Percentiles rank a stretch among this genome's conserved stretches.
These are phyloP conservation scores for Beroe forskalii DNA, from an alignment of 37 sponge, comb jelly and placozoan species.

Conservation along the genomic window DNA sequence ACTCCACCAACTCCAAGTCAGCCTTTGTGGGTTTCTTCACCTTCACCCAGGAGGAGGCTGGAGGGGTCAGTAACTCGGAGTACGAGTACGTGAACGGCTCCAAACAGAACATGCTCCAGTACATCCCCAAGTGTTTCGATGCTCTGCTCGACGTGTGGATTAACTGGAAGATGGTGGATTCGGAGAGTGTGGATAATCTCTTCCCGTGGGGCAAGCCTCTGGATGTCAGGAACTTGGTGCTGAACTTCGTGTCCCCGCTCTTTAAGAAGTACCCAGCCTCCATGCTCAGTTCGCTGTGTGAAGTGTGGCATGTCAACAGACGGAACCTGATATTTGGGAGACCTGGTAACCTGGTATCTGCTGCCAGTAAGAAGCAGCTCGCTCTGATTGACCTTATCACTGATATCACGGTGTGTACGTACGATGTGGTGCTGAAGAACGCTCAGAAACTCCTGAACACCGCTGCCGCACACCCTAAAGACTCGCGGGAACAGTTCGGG, in stretches of 20 bases:
- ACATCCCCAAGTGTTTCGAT: conserved; percentile 53
- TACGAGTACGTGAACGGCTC: conserved; percentile 37
- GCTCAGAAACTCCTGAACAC: conserved; percentile 53
- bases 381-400: conserved; percentile 59
- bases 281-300: conserved; percentile 62
- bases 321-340: conserved; percentile 57
- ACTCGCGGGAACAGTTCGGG: conserved; percentile 58
- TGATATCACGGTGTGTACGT: conserved; percentile 37
- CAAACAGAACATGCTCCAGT: conserved; percentile 38
- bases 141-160: conserved; percentile 47
- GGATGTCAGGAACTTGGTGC: conserved; percentile 28
- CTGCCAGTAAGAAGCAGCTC: conserved; percentile 63
- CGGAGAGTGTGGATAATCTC: conserved; percentile 40
- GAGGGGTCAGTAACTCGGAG: not conserved
- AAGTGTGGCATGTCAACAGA: conserved; percentile 50
- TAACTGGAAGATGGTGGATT: conserved; percentile 57
- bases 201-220: conserved; percentile 57
- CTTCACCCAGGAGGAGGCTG: not conserved
- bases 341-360: conserved; percentile 57
- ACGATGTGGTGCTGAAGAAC: conserved; percentile 62
- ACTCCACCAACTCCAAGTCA: not conserved
- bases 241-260: conserved; percentile 58
- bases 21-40: conserved; percentile 17
- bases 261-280: conserved; percentile 58
- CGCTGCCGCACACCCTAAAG: conserved; percentile 30